Evolutionary conservation across 2,888 invertebrate species (phyloP).

Genomic region (Holacanthella duospinosa): DNA sequence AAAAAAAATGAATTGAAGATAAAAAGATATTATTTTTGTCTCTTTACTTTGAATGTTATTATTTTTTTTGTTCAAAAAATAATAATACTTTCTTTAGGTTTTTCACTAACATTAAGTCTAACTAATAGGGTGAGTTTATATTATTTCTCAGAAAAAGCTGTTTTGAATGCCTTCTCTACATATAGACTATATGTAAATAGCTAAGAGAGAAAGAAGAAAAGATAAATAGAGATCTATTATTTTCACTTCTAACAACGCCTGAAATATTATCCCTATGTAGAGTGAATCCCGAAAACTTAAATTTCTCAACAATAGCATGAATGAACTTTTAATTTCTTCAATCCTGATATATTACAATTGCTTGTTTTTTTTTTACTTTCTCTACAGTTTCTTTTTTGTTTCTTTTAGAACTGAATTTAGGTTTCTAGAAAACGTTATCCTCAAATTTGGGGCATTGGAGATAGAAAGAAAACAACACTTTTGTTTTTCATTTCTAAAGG

Average conservation of each 20-base stretch:
- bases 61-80: no score
- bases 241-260: background rate
- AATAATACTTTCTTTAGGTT: no score
- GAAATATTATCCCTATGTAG: background rate
- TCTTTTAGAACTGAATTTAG: background rate
- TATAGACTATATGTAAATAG: background rate
- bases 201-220: background rate
- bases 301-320: conserved; percentile 14
- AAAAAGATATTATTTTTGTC: no score
- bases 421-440: background rate
- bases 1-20: no score
- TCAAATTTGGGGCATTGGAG: no score
- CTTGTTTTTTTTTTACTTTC: background rate
- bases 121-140: background rate
- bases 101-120: background rate
- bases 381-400: background rate
- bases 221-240: background rate
- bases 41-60: no score
- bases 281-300: background rate
- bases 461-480: no score
- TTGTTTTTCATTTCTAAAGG: no score
- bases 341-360: conserved; percentile 27
- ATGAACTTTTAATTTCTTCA: conserved; percentile 30
- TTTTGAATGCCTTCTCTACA: background rate
- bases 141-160: background rate